Conservation (phyloP, 2,113 vertebrate species). For the Mobula birostris region DNA sequence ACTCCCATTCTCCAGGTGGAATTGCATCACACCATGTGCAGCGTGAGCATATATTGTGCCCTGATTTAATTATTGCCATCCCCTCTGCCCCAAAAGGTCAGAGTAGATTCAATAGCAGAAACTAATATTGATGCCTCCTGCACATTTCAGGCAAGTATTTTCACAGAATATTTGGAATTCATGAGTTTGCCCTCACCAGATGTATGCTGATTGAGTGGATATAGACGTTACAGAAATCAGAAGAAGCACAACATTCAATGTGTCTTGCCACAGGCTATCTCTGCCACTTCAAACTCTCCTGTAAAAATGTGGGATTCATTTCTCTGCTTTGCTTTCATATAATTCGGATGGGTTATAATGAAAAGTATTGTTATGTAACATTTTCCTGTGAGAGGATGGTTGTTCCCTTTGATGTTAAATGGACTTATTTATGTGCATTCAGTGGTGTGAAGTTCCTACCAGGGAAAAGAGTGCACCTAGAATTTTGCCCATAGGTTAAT, state of each 20-base stretch:
- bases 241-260: background rate
- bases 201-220: background rate
- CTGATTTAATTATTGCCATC: conserved; percentile 1
- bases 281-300: background rate
- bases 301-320: background rate
- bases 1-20: background rate
- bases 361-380: background rate
- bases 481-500: background rate
- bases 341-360: background rate
- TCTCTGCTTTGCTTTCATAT: background rate
- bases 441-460: too few relatives aligned
- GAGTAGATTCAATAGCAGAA: background rate
- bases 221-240: background rate
- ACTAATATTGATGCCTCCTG: background rate
- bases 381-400: background rate
- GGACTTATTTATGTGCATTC: background rate
- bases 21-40: background rate
- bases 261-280: background rate
- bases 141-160: background rate
- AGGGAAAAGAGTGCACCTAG: background rate
- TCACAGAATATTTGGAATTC: conserved; percentile 10
- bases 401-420: background rate
- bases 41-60: background rate
- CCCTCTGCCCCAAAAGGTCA: background rate
- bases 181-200: background rate